A percentile compares a stretch with the other conserved stretches of the same genome.
Conservation (phyloP, 2,113 vertebrate genomes). For the rabbit (Oryctolagus cuniculus) region mOryCun1.1 NC_091435.1:3023501-3024000, state of each 20-base stretch:
- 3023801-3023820: not conserved
- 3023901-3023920: no score
- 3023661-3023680: no score
- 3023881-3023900: no score
- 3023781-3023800: fast-evolving
- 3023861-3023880: no score
- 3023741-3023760: fast-evolving
- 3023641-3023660: no score
- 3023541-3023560: fast-evolving
- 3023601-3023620: fast-evolving
- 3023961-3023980: no score
- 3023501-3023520: no score
- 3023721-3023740: fast-evolving
- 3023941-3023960: no score
- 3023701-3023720: fast-evolving
- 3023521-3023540: fast-evolving
- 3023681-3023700: not conserved
- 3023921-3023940: no score
- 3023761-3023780: not conserved
- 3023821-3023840: fast-evolving
- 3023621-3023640: fast-evolving
- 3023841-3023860: not conserved
- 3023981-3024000: no score
- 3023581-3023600: fast-evolving
- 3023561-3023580: not conserved